Evolutionary conservation across 2,113 vertebrate species (phyloP).

Genomic region (Chinchilla lanigera): DNA sequence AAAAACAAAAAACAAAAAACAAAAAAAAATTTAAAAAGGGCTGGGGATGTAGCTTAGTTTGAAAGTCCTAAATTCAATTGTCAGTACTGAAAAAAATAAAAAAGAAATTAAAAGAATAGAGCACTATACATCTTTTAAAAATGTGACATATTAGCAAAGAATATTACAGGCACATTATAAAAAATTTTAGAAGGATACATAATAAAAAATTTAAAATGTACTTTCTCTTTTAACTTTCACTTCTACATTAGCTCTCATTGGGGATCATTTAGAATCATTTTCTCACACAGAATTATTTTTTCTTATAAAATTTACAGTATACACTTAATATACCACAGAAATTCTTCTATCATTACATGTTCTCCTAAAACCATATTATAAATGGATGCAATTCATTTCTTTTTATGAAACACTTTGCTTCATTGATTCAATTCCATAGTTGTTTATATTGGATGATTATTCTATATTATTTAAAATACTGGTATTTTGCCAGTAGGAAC

Average conservation of each 20-base stretch:
- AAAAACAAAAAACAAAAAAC: too few relatives aligned
- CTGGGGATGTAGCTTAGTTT: neutral
- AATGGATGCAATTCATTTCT: slow-evolving; percentile 35
- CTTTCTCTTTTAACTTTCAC: neutral
- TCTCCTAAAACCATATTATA: neutral
- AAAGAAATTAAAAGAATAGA: neutral
- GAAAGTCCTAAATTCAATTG: neutral
- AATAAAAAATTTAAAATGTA: neutral
- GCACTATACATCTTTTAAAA: neutral
- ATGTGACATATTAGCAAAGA: neutral
- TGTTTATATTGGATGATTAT: neutral
- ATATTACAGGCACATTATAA: neutral
- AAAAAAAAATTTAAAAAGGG: too few relatives aligned
- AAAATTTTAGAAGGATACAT: neutral
- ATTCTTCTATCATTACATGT: neutral
- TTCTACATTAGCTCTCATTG: slow-evolving; percentile 8
- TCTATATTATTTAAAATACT: slow-evolving; percentile 46
- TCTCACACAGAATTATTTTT: neutral
- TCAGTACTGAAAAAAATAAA: neutral
- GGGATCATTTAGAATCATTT: neutral
- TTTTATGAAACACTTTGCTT: slow-evolving; percentile 48
- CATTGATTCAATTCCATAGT: slow-evolving; percentile 30
- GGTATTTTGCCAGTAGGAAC: neutral
- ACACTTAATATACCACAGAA: neutral
- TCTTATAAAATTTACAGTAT: slow-evolving; percentile 46